phyloP scores from a whole-genome alignment of 2,797 vertebrate species.

The Rhinatrema bivittatum region DNA sequence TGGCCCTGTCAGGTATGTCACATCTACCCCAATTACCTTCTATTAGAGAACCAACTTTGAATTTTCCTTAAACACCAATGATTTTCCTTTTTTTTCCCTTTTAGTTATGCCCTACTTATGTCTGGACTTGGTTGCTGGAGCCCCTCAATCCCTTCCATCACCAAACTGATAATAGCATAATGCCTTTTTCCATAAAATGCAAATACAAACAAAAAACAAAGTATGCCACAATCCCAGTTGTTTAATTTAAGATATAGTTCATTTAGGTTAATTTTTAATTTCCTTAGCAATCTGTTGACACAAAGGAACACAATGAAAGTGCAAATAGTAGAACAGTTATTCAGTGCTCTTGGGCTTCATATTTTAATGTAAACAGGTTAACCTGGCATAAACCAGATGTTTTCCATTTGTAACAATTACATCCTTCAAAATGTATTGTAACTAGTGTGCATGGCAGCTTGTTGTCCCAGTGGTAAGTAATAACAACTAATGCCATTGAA shows the following conservation, averaged over 20 bases:
- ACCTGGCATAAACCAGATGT: constrained; percentile 22
- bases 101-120: no score
- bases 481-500: not conserved
- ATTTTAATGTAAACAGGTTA: constrained; percentile 26
- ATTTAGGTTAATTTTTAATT: constrained; percentile 17
- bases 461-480: not conserved
- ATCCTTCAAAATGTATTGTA: constrained; percentile 1
- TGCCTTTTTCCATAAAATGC: no score
- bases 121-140: no score
- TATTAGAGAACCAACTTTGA: no score
- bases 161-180: no score
- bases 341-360: constrained; percentile 1
- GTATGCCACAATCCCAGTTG: not conserved
- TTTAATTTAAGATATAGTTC: not conserved
- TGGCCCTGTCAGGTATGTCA: no score
- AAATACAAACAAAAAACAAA: not conserved
- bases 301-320: constrained; percentile 5
- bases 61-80: no score
- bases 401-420: constrained; percentile 17
- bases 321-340: not conserved
- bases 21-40: no score
- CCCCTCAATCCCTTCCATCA: no score
- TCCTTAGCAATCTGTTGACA: constrained; percentile 8
- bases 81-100: no score
- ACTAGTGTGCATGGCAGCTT: not conserved